Percentiles rank a stretch among this genome's conserved stretches.
Conservation (phyloP, 2,113 vertebrate species). For the Burhinus bistriatus region DNA sequence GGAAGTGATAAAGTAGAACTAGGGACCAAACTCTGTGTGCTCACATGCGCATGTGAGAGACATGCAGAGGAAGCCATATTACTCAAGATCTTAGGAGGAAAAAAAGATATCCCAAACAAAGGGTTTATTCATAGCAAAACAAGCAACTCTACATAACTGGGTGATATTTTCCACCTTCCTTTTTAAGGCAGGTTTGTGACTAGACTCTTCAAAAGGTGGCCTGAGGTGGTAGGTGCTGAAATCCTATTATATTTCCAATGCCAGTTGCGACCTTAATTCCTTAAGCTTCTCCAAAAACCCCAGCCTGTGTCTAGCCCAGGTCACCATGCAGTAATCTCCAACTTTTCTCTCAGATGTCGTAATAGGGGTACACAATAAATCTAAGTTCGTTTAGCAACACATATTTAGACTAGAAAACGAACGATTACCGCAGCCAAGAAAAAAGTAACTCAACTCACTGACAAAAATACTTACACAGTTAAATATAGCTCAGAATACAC, state of each 20-base stretch:
- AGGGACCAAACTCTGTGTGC: neutral
- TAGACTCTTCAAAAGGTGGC: neutral
- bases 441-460: neutral
- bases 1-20: neutral
- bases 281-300: conserved; percentile 13
- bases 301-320: neutral
- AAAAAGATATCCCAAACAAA: neutral
- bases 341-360: neutral
- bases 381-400: neutral
- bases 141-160: neutral
- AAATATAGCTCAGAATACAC: neutral
- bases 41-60: accelerated
- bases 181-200: neutral
- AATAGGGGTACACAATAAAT: neutral
- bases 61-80: accelerated
- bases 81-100: neutral
- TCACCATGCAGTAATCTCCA: neutral
- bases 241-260: neutral
- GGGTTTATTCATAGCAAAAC: neutral
- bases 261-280: neutral
- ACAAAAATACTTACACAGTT: neutral
- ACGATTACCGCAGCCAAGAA: neutral
- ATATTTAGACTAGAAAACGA: neutral
- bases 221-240: neutral
- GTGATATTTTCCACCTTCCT: neutral